Base-by-base conservation (phyloP, 2,113 vertebrate genomes). In the Nansenia antarctica region DNA sequence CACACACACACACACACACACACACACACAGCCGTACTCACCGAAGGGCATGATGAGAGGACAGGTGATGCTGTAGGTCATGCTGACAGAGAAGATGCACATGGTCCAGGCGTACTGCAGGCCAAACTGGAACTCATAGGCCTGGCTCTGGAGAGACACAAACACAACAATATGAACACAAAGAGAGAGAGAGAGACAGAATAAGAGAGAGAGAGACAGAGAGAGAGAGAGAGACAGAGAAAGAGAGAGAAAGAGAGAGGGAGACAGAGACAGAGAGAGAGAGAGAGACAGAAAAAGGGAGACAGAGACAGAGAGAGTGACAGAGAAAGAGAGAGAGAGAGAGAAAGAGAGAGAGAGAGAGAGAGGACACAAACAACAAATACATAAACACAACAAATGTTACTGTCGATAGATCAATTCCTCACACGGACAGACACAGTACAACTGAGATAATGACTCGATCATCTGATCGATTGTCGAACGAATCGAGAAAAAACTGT, bases 51-150 rank as follows among this genome's bases (percentile, higher is more conserved):
- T 94, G 1, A 98, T 96, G 84, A 98, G 91, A 39, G 97, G 96
- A 69, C 96, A 98, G 1, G 95, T 98, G 86, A 98, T 98, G 85
- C 97, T 98, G 87, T 99, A 99, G 1, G 96, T 95, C 92, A 98
- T 93, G 47, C 94, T 95, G 7, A 99, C 95, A 0, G 94, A 93
- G 88, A 98, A 95, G 86, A 99, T 96, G 18, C 95, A 98, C 90
- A 95, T 92, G 71, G 95, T 99, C 98, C 98, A 99, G 5, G 97
- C 97, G 0, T 99, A 99, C 74, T 98, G 95, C 54, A 97, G 89
- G 63, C 98, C 98, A 49, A 94, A 99, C 90, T 99, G 96, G 91
- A 98, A 99, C 81, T 98, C 95, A 27, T 94, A 93, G 34, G 96
- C 95, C 80, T 98, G 97, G 84, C 87, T 95, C 96, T 98, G 86